Percentiles rank a stretch among this genome's conserved stretches.
Evolutionary conservation across 2,797 vertebrate genomes (phyloP).

Genomic region (Rhodeus uyekii): DNA sequence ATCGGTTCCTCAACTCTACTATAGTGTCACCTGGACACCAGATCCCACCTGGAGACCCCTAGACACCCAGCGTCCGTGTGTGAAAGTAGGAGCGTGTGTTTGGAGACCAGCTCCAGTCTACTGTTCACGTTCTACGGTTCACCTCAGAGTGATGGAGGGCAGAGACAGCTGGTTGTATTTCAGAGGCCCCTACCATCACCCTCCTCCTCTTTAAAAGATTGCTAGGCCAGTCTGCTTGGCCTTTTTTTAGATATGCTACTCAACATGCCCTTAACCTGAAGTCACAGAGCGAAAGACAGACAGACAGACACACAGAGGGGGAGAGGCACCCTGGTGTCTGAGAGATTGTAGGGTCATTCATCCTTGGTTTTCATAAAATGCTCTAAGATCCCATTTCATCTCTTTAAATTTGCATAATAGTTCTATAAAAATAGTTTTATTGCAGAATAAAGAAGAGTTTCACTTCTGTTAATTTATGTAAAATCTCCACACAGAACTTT

Average conservation of each 20-base stretch:
- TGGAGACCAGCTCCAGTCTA: slow-evolving; percentile 89
- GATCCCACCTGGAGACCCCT: slow-evolving; percentile 38
- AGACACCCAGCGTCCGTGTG: slow-evolving; percentile 33
- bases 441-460: no score
- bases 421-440: no score
- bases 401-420: neutral
- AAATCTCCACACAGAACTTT: neutral
- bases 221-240: slow-evolving; percentile 33
- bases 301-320: slow-evolving; percentile 38
- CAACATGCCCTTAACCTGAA: slow-evolving; percentile 76
- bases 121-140: slow-evolving; percentile 57
- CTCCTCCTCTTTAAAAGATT: slow-evolving; percentile 50
- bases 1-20: neutral
- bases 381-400: neutral
- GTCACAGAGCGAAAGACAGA: slow-evolving; percentile 66
- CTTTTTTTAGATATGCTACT: slow-evolving; percentile 86
- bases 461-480: neutral
- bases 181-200: slow-evolving; percentile 63
- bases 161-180: slow-evolving; percentile 87
- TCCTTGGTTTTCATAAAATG: slow-evolving; percentile 1
- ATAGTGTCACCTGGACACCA: slow-evolving; percentile 39
- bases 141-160: slow-evolving; percentile 72
- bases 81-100: neutral
- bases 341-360: slow-evolving; percentile 25
- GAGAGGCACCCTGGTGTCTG: slow-evolving; percentile 20